Base-by-base conservation (phyloP, 2,113 vertebrate species). In the Indicator maculatus region DNA sequence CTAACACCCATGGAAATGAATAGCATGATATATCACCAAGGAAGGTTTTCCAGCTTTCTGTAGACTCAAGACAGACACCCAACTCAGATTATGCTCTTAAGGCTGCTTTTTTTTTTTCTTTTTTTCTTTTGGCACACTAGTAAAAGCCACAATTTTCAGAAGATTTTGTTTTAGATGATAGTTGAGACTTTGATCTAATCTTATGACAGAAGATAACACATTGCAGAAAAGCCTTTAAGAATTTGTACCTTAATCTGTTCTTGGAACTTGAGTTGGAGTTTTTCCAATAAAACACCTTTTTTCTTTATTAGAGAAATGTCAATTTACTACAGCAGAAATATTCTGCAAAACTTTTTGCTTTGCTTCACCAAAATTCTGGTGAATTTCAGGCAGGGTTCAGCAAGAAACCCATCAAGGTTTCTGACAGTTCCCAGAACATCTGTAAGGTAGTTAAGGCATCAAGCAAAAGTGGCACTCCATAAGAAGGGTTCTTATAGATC, bases 171-270 rank as follows among this genome's bases (percentile, higher is more conserved):
- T 92, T 63, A 88, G 50, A 26, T 52, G 30, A 45, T 28, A 69
- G 85, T 20, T 79, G 39, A 79, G 53, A 56, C 59, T 93, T 91
- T 50, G 76, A 78, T 79, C 31, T 61, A 75, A 61, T 91, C 73
- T 86, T 88, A 72, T 38, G 47, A 72, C n/a, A 82, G 44, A 72
- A 92, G 70, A 65, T 82, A 69, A 82, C 36, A 90, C 73, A 88
- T 69, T 5, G 1, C 58, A 93, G 61, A 79, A 81, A 90, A 86
- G 70, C 36, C 77, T 95, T 94, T 79, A 92, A 93, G 66, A 39
- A 66, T 36, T 84, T 64, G 50, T 67, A 50, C 44, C 77, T 90
- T 86, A 90, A 92, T 83, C 83, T 92, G 50, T 71, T 88, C 65
- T 74, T 83, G 73, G 86, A 91, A 86, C 23, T 67, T 3, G 1